Conservation (phyloP, 1,140 invertebrate species). For the Stegodyphus mimosarum region DNA sequence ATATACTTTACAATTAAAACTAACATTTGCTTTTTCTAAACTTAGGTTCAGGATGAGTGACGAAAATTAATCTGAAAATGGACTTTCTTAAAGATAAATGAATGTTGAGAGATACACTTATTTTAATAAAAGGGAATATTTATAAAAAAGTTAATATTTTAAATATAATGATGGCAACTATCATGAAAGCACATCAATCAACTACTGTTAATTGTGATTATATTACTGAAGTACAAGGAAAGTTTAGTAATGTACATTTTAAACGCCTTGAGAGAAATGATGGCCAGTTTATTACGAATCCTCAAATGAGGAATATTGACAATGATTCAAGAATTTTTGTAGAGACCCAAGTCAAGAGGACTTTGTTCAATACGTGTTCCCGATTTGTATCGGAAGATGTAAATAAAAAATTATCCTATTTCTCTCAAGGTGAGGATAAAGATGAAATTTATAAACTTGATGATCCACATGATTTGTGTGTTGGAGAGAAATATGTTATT, state of each 20-base stretch:
- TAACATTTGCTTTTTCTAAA: no score
- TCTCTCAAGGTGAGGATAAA: slow-evolving; percentile 27
- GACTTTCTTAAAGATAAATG: no score
- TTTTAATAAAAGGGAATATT: no score
- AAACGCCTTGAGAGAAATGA: slow-evolving; percentile 17
- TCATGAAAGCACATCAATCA: no score
- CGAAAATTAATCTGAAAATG: no score
- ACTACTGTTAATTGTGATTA: slow-evolving; percentile 18
- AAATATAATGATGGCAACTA: no score
- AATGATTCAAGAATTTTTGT: slow-evolving; percentile 45
- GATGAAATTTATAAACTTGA: slow-evolving; percentile 35
- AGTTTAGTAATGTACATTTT: slow-evolving; percentile 8
- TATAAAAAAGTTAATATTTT: no score
- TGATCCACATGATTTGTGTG: background rate
- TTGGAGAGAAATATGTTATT: slow-evolving; percentile 25
- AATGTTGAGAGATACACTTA: no score
- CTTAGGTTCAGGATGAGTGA: no score
- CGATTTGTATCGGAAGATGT: background rate
- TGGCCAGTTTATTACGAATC: slow-evolving; percentile 34
- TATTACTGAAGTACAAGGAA: slow-evolving; percentile 2
- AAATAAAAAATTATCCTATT: slow-evolving; percentile 31
- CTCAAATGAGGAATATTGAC: background rate
- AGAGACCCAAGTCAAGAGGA: slow-evolving; percentile 40
- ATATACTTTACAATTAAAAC: no score
- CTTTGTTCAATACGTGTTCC: background rate